These are phyloP conservation scores for Cheilosia scutellata DNA, from an alignment of 2,888 invertebrate genomes.

Conservation along the genomic window DNA sequence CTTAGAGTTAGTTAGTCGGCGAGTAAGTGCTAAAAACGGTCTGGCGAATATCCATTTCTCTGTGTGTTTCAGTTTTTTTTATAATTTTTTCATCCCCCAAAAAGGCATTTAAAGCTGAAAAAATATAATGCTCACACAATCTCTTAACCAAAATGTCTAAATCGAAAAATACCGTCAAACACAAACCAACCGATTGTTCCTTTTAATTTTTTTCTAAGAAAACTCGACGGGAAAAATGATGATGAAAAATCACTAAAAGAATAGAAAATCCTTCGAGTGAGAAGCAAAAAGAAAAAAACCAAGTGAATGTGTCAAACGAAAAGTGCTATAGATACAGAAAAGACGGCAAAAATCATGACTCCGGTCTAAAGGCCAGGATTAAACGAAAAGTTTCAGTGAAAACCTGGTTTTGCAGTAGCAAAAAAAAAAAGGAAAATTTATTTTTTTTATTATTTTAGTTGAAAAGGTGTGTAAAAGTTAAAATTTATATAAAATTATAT, in stretches of 20 bases:
- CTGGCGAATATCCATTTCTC: conserved; percentile 74
- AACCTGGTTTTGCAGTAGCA: conserved; percentile 27
- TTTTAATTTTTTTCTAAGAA: conserved; percentile 56
- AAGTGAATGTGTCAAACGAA: conserved; percentile 71
- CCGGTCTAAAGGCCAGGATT: conserved; percentile 62
- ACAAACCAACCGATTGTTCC: conserved; percentile 71
- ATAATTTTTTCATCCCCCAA: conserved; percentile 68
- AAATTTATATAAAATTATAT: not conserved
- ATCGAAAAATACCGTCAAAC: conserved; percentile 46
- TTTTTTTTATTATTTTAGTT: conserved; percentile 26
- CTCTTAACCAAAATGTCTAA: conserved; percentile 45
- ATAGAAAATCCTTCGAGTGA: conserved; percentile 41
- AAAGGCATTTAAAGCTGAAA: conserved; percentile 8
- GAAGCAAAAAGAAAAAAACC: conserved; percentile 30
- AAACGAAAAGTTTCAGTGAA: conserved; percentile 37
- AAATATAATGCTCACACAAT: conserved; percentile 13
- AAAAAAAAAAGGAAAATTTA: conserved; percentile 20
- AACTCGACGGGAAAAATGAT: conserved; percentile 27
- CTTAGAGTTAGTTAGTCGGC: conserved; percentile 76
- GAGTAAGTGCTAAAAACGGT: conserved; percentile 75
- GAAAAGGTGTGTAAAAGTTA: conserved; percentile 44
- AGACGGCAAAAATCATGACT: conserved; percentile 70
- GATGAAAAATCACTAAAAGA: conserved; percentile 54
- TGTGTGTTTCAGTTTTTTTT: conserved; percentile 65
- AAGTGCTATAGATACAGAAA: conserved; percentile 76